phyloP scores from a whole-genome alignment of 2,888 invertebrate species.

The Diadegma fenestrale region DNA sequence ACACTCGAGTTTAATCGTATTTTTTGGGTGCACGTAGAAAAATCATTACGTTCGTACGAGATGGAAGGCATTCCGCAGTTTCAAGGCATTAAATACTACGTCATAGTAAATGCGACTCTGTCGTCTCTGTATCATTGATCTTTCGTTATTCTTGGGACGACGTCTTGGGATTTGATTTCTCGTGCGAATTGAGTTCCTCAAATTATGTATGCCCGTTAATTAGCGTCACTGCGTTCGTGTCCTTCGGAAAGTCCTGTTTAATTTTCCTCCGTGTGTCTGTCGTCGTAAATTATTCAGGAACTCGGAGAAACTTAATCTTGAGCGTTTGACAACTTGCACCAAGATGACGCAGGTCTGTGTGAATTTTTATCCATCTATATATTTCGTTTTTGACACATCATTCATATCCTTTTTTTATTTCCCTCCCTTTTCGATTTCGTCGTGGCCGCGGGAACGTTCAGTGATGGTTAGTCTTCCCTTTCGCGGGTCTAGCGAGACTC shows the following conservation, averaged over 20 bases:
- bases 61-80: slow-evolving; percentile 67
- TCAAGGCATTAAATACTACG: slow-evolving; percentile 48
- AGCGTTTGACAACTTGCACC: slow-evolving; percentile 30
- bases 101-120: slow-evolving; percentile 30
- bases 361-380: neutral
- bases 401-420: slow-evolving; percentile 28
- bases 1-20: neutral
- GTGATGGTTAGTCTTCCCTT: slow-evolving; percentile 50
- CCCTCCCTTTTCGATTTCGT: slow-evolving; percentile 3
- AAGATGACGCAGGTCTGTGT: neutral
- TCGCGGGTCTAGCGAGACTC: slow-evolving; percentile 64
- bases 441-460: slow-evolving; percentile 41
- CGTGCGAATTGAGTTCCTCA: slow-evolving; percentile 15
- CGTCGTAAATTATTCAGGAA: slow-evolving; percentile 50
- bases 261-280: neutral
- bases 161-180: neutral
- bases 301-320: slow-evolving; percentile 45
- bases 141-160: neutral
- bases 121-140: slow-evolving; percentile 34
- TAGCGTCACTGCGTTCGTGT: neutral
- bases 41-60: slow-evolving; percentile 58
- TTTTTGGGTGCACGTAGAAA: slow-evolving; percentile 32
- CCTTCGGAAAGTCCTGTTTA: neutral
- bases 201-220: slow-evolving; percentile 21
- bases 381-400: slow-evolving; percentile 22